These are phyloP conservation scores for Lithophane semibrunnea DNA, from an alignment of 2,888 invertebrate genomes.

Conservation along the genomic window DNA sequence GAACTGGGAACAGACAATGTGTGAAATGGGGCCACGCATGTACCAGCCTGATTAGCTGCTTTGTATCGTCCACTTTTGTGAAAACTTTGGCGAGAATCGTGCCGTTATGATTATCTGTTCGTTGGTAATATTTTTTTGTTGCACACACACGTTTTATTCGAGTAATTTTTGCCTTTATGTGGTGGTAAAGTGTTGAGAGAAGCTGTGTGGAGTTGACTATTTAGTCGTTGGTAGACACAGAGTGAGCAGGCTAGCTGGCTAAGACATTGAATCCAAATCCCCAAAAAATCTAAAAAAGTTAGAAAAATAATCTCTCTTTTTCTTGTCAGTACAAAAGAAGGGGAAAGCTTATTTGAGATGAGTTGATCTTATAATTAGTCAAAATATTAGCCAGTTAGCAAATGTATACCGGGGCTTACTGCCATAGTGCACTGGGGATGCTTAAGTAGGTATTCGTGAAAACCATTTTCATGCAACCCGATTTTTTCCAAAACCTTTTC, in stretches of 20 bases:
- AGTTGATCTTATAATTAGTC: neutral
- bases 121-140: slow-evolving; percentile 59
- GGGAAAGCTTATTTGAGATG: neutral
- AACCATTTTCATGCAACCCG: neutral
- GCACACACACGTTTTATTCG: slow-evolving; percentile 57
- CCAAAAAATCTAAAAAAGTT: neutral
- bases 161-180: slow-evolving; percentile 46
- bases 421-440: neutral
- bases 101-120: slow-evolving; percentile 73
- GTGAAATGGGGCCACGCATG: slow-evolving; percentile 89
- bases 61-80: slow-evolving; percentile 84
- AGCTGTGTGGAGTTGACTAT: neutral
- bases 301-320: too few relatives aligned
- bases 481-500: neutral
- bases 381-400: neutral
- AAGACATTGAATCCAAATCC: neutral
- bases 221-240: neutral
- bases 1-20: slow-evolving; percentile 87
- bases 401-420: neutral
- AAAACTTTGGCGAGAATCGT: slow-evolving; percentile 72
- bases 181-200: slow-evolving; percentile 19
- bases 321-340: neutral
- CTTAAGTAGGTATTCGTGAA: too few relatives aligned
- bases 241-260: neutral
- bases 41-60: slow-evolving; percentile 87